Base-by-base conservation (phyloP, 2,888 invertebrate genomes). In the Clistopyga incitator region DNA sequence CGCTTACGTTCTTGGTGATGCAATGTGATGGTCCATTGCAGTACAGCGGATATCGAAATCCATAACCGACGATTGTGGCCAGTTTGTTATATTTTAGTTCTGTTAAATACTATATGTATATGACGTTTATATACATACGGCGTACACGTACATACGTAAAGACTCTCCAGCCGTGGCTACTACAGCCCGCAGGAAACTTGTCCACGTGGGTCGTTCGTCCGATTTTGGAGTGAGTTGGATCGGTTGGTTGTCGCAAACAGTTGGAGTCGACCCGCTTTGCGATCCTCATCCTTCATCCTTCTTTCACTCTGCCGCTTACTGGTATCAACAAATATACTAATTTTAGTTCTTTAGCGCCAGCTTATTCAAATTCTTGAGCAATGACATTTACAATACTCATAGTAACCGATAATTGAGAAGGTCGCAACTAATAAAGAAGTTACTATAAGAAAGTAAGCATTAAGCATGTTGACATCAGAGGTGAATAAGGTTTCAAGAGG, bases 141-240 rank as follows among this genome's bases (percentile, higher is more conserved):
- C n/a, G 42, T 50, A 52, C 64, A 45, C 42, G 8, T n/a, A 34
- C 59, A 74, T 64, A 34, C 13, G 56, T 50, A 42, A 11, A 6
- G 45, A 15, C 23, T 11, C 20, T 34, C 50, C 29, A 34, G 61
- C 64, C 18, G 4, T 25, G 72, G 61, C 50, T 67, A n/a, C 67
- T 38, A 25, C 64, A 18, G 64, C 61, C 47, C 13, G 71, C 65
- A 78, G 77, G 71, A 81, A 85, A 87, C 84, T 84, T 79, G 82
- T 82, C 75, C 84, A 84, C 87, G 87, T 87, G 85, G 87, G 87
- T 81, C 80, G 86, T 56, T 75, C 78, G 65, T 80, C 86, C 84
- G 84, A 87, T 87, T 87, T 87, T 84, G 78, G 85, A 84, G 78
- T 84, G 80, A 82, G 78, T 79, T 78, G 74, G 42, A 64, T 74